Conservation (phyloP, 2,797 vertebrate species). For the Xyrichtys novacula region DNA sequence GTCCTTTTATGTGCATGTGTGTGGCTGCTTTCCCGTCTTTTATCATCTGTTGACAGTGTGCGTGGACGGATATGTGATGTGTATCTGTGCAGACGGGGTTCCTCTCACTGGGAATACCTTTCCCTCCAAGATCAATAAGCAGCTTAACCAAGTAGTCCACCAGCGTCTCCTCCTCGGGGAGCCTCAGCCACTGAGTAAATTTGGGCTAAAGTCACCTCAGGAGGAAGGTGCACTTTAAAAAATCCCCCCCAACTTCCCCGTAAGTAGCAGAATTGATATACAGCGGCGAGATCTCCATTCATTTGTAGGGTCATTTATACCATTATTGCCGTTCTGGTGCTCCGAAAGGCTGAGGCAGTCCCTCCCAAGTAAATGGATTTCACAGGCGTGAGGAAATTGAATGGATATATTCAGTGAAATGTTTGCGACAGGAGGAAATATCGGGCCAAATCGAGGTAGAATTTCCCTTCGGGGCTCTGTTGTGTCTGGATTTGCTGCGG, state of each 20-base stretch:
- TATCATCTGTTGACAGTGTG: constrained; percentile 28
- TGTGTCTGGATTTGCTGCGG: constrained; percentile 32
- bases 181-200: constrained; percentile 7
- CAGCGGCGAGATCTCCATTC: constrained; percentile 49
- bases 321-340: constrained; percentile 59
- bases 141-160: constrained; percentile 77
- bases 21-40: constrained; percentile 23
- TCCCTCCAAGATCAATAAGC: constrained; percentile 71
- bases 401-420: constrained; percentile 64
- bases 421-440: constrained; percentile 58
- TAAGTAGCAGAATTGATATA: constrained; percentile 59
- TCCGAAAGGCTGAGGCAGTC: constrained; percentile 21
- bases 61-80: constrained; percentile 66
- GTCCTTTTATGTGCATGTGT: constrained; percentile 14
- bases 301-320: constrained; percentile 67
- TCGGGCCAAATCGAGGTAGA: constrained; percentile 44
- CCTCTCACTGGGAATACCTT: constrained; percentile 69
- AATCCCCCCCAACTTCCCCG: constrained; percentile 43
- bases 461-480: constrained; percentile 44
- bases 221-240: constrained; percentile 29
- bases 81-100: constrained; percentile 54
- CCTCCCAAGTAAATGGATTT: constrained; percentile 63
- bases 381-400: constrained; percentile 53
- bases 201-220: constrained; percentile 12
- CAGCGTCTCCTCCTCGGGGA: constrained; percentile 55